Conservation (phyloP, 1,140 invertebrate species). For the Ctenoplectra terminalis region DNA sequence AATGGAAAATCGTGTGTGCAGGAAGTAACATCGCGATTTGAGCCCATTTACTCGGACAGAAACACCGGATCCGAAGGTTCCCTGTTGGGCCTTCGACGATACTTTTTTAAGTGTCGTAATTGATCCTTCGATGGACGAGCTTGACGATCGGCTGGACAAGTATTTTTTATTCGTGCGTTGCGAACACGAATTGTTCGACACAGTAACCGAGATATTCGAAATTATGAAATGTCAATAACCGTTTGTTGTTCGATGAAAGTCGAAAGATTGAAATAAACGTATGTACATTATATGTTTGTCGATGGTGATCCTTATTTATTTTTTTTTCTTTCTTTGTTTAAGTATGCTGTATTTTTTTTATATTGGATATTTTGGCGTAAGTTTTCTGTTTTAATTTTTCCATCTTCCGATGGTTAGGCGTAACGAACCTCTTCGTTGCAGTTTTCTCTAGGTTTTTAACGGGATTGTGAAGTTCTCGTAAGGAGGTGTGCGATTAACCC, state of each 20-base stretch:
- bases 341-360: too few relatives aligned
- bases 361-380: too few relatives aligned
- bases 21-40: constrained; percentile 1
- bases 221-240: not conserved
- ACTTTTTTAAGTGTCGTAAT: not conserved
- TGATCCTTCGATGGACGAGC: not conserved
- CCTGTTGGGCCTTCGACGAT: not conserved
- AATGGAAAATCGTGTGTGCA: constrained; percentile 4
- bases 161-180: constrained; percentile 10
- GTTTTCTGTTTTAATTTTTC: too few relatives aligned
- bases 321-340: too few relatives aligned
- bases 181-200: not conserved
- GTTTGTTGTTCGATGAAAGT: constrained; percentile 1
- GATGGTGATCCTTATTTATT: not conserved
- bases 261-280: constrained; percentile 6
- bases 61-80: not conserved
- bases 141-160: not conserved
- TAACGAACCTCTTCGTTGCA: too few relatives aligned
- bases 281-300: not conserved
- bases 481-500: too few relatives aligned
- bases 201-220: not conserved
- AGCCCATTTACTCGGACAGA: not conserved
- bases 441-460: too few relatives aligned
- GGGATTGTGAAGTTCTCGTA: too few relatives aligned
- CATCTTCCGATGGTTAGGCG: too few relatives aligned